Conservation (phyloP, 2,888 invertebrate species). For the Heliconius hortense region DNA sequence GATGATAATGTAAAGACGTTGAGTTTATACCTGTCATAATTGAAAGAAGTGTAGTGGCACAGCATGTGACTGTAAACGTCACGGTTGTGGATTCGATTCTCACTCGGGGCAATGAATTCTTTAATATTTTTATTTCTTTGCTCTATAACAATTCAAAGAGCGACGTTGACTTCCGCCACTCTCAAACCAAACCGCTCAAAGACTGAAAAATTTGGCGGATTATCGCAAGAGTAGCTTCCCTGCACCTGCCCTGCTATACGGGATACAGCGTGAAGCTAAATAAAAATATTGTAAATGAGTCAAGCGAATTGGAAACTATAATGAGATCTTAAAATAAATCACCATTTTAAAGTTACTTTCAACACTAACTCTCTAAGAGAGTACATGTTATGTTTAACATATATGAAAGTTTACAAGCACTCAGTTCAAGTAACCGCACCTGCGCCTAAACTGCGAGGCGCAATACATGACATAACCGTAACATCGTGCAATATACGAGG, state of each 20-base stretch:
- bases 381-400: constrained; percentile 2
- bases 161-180: no score
- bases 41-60: background rate
- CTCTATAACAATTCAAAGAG: background rate
- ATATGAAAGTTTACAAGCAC: constrained; percentile 7
- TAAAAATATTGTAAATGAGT: no score
- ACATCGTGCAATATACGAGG: background rate
- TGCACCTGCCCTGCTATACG: no score
- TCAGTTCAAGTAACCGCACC: constrained; percentile 5
- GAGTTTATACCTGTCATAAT: background rate
- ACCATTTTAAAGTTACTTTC: no score
- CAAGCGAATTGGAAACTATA: no score
- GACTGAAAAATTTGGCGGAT: no score
- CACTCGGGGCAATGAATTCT: background rate
- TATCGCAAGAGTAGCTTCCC: no score
- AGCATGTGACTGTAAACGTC: background rate
- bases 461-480: background rate
- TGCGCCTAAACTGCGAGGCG: background rate
- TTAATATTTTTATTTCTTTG: background rate
- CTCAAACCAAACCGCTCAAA: no score
- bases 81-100: background rate
- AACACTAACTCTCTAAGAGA: background rate
- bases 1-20: background rate
- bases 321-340: no score
- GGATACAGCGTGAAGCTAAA: no score